Evolutionary conservation across 2,113 vertebrate species (phyloP).

Genomic region (Mus pahari): DNA sequence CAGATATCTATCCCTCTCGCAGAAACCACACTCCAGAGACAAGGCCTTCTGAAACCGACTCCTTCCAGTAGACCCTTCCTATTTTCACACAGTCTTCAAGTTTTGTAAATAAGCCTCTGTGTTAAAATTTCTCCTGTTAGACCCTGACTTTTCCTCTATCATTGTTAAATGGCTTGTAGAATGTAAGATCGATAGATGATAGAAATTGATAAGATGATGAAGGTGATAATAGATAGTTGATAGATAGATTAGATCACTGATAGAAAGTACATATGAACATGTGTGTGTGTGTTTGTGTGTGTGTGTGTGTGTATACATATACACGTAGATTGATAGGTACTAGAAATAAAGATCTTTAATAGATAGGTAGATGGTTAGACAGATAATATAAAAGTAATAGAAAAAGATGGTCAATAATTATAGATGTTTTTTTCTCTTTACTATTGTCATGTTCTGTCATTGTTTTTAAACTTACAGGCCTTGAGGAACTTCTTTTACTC

Average conservation of each 20-base stretch:
- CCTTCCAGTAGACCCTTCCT: neutral
- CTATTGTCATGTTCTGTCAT: slow-evolving; percentile 8
- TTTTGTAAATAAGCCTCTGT: neutral
- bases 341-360: neutral
- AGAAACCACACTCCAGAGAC: neutral
- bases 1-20: neutral
- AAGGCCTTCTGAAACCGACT: neutral
- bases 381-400: neutral
- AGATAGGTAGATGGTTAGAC: neutral
- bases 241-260: neutral
- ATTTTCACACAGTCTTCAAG: neutral
- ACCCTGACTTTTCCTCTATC: neutral
- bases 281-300: neutral
- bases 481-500: slow-evolving; percentile 87
- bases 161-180: neutral
- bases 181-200: neutral
- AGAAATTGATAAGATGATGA: neutral
- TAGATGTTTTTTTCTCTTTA: rapidly evolving
- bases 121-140: neutral
- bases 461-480: slow-evolving; percentile 78
- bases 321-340: too few relatives aligned
- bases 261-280: neutral
- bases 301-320: too few relatives aligned
- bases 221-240: neutral
- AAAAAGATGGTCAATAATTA: neutral